phyloP scores from a whole-genome alignment of 2,113 vertebrate species.

The Rhea americana region DNA sequence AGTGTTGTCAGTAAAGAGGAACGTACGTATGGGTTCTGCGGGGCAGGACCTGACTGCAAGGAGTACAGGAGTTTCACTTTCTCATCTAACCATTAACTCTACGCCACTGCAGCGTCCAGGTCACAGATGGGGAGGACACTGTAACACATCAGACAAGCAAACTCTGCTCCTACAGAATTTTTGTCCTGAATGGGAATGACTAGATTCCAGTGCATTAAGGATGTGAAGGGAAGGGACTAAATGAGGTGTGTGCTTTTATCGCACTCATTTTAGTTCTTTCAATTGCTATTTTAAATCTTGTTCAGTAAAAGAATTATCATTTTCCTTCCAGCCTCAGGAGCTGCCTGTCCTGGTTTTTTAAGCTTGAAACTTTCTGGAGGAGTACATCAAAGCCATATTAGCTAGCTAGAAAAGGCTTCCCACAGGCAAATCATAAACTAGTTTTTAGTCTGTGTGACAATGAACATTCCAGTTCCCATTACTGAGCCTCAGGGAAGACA shows the following conservation, averaged over 20 bases:
- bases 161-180: neutral
- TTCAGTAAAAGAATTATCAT: neutral
- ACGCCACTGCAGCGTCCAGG: neutral
- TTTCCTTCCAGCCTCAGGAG: constrained; percentile 10
- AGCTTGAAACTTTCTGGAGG: neutral
- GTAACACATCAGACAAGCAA: neutral
- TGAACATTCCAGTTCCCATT: neutral
- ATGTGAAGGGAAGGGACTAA: neutral
- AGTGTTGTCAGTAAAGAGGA: neutral
- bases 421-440: neutral
- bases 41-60: neutral
- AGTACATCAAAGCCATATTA: neutral
- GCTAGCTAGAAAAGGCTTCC: neutral
- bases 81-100: neutral
- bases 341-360: neutral
- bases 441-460: neutral
- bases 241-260: neutral
- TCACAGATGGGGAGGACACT: neutral
- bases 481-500: neutral
- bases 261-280: neutral
- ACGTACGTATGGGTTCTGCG: neutral
- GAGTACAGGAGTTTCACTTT: neutral
- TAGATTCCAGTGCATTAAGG: neutral
- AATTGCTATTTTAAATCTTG: constrained; percentile 2
- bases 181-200: neutral